Evolutionary conservation across 2,888 invertebrate genomes (phyloP).

Genomic region (Epinotia demarniana): DNA sequence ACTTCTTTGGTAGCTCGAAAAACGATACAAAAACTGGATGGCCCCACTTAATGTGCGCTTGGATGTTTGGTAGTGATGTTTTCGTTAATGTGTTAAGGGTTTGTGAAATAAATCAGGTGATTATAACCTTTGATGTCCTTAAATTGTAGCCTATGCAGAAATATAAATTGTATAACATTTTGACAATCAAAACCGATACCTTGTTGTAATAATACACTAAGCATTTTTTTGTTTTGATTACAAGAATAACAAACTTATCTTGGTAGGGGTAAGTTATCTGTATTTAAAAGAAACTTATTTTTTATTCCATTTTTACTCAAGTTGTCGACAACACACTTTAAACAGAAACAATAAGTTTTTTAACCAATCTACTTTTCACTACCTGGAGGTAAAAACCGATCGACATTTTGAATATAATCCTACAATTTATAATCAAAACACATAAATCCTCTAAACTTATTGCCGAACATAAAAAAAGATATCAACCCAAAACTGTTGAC

Average conservation of each 20-base stretch:
- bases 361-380: constrained; percentile 46
- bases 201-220: too few relatives aligned
- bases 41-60: constrained; percentile 43
- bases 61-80: constrained; percentile 37
- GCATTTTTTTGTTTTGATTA: too few relatives aligned
- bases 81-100: constrained; percentile 43
- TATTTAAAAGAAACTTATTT: neutral
- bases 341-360: neutral
- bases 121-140: constrained; percentile 30
- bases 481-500: constrained; percentile 77
- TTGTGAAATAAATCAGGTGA: constrained; percentile 43
- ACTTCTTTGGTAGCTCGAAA: constrained; percentile 73
- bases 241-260: neutral
- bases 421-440: constrained; percentile 64
- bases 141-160: neutral
- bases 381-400: constrained; percentile 49
- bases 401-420: constrained; percentile 56
- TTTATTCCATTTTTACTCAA: neutral
- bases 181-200: too few relatives aligned
- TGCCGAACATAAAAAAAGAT: constrained; percentile 58
- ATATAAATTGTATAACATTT: neutral
- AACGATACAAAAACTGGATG: constrained; percentile 60
- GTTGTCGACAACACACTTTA: neutral
- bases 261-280: neutral
- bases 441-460: constrained; percentile 74